Evolutionary conservation across 2,113 vertebrate species (phyloP).

Genomic region (Stigmatopora nigra): DNA sequence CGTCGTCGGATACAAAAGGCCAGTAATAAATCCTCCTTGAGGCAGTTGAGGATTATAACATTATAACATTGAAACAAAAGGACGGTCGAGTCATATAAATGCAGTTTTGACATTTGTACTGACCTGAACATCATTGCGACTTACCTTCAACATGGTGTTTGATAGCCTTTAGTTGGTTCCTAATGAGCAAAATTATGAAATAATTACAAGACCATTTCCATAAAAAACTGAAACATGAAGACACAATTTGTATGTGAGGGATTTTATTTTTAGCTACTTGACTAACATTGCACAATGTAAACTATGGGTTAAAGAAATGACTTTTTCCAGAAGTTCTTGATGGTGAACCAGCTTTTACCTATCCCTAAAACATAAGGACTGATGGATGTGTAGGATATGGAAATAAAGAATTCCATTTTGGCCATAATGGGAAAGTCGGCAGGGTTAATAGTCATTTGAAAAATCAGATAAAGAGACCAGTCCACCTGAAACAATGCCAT

Average conservation of each 20-base stretch:
- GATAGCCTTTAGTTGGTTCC: too few species aligned
- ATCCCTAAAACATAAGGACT: conserved; percentile 69
- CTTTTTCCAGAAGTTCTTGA: conserved; percentile 36
- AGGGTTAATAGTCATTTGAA: conserved; percentile 40
- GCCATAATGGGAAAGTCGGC: conserved; percentile 38
- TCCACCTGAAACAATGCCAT: conserved; percentile 66
- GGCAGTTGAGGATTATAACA: background rate
- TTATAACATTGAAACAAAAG: background rate
- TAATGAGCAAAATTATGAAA: background rate
- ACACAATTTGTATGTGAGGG: too few species aligned
- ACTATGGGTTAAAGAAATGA: background rate
- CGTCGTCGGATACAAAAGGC: background rate
- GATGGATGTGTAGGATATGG: conserved; percentile 57
- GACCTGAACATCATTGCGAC: background rate
- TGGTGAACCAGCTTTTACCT: conserved; percentile 60
- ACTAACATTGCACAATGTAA: background rate
- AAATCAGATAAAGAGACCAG: conserved; percentile 63
- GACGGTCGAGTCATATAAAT: background rate
- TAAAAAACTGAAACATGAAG: too few species aligned
- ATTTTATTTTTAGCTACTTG: background rate
- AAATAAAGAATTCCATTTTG: conserved; percentile 63
- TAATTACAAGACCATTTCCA: background rate
- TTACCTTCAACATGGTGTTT: background rate
- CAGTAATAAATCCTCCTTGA: background rate
- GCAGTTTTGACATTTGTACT: background rate